Base-by-base conservation (phyloP, 2,113 vertebrate species). In the Gasterosteus nipponicus region DNA sequence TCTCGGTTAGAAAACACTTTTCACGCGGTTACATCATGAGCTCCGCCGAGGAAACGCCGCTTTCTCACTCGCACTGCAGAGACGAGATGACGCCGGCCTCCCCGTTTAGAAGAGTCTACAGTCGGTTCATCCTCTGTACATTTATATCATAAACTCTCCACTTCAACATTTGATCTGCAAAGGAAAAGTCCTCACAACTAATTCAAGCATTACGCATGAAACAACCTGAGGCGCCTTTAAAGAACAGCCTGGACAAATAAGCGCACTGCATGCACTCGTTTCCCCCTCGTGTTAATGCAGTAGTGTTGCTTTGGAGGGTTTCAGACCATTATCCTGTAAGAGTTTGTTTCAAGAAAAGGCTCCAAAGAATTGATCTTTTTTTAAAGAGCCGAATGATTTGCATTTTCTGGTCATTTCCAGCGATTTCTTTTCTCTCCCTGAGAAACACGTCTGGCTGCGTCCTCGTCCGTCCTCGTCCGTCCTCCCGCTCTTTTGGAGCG, bases 1-100 rank as follows among this genome's bases (percentile, higher is more conserved):
- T 77, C 77, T 72, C 58, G 14, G 65, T 33, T 74, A 46, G 33
- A 33, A 33, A 35, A 71, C 29, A 6, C 74, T 91, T 26, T 91
- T 90, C 90, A 84, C 67, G 5, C 2, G 0, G 72, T 91, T 89
- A 77, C 89, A 89, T 90, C 86, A 89, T 71, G 69, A 69, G 65
- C 18, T 78, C 5, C 35, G 39, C 53, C 9, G 67, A 72, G 56
- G 62, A 75, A 41, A 15, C n/a, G 53, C 59, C 22, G 66, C 68
- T 47, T 19, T 72, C 56, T 72, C 46, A 66, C 65, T 68, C 69
- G 53, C 39, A 9, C 14, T 38, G 63, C 49, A 38, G 39, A 19
- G 10, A 19, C 18, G 5, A 18, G 6, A 7, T 8, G 3, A 69
- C 7, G 14, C 31, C 35, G 39, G 16, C 54, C 47, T 42, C 26